Evolutionary conservation across 64 coral and sea anemone genomes (phyloP).

Genomic region (Porites lutea): DNA sequence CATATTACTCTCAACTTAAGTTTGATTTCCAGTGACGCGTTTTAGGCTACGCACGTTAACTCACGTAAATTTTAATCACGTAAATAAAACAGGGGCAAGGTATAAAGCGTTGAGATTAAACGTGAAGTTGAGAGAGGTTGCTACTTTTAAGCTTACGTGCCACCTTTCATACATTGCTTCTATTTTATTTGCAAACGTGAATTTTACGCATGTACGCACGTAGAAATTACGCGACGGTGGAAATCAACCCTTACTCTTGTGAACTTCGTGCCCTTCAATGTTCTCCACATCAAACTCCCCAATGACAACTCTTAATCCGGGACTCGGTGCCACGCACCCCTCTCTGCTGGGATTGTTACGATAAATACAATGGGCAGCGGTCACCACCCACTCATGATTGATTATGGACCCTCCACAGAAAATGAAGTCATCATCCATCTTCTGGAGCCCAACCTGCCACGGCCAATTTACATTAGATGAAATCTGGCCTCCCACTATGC

Average conservation of each 20-base stretch:
- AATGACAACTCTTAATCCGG: conserved; percentile 63
- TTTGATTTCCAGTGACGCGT: too few relatives aligned
- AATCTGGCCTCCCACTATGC: conserved; percentile 80
- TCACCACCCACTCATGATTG: conserved; percentile 83
- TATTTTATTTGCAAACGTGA: too few relatives aligned
- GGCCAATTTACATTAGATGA: conserved; percentile 86
- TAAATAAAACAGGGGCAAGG: too few relatives aligned
- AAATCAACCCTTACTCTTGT: conserved; percentile 58
- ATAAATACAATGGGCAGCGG: conserved; percentile 88
- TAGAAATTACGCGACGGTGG: too few relatives aligned
- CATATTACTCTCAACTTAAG: too few relatives aligned
- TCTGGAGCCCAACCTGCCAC: conserved; percentile 88
- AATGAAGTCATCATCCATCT: conserved; percentile 29
- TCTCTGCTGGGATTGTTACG: conserved; percentile 71
- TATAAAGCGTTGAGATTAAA: too few relatives aligned
- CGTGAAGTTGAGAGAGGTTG: too few relatives aligned
- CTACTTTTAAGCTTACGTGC: too few relatives aligned
- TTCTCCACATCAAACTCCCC: conserved; percentile 94
- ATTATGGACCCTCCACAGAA: conserved; percentile 89
- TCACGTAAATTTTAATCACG: too few relatives aligned
- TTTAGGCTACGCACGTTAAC: too few relatives aligned
- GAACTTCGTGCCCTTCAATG: conserved; percentile 81
- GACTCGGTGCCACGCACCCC: conserved; percentile 71
- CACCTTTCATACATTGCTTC: too few relatives aligned
- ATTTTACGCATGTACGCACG: too few relatives aligned